phyloP scores from a whole-genome alignment of 2,888 invertebrate species.

The Tridacna gigas region DNA sequence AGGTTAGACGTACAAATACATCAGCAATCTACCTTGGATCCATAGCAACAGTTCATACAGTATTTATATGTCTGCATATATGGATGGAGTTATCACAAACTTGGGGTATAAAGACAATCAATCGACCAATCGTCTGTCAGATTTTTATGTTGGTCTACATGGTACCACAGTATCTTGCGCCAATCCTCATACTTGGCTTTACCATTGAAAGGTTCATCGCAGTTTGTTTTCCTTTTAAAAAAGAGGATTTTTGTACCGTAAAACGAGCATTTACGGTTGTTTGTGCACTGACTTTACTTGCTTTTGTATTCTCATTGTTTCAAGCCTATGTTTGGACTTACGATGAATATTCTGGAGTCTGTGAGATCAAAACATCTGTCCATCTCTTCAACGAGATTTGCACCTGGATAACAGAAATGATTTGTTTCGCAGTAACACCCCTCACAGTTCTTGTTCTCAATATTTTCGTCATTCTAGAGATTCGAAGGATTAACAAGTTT shows the following conservation, averaged over 20 bases:
- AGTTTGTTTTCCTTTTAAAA: conserved; percentile 80
- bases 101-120: conserved; percentile 79
- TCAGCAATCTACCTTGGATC: conserved; percentile 84
- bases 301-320: conserved; percentile 67
- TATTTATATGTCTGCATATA: conserved; percentile 80
- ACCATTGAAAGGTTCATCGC: conserved; percentile 84
- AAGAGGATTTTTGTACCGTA: conserved; percentile 81
- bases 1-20: conserved; percentile 82
- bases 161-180: conserved; percentile 81
- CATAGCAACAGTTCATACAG: conserved; percentile 80
- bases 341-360: conserved; percentile 66
- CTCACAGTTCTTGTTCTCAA: conserved; percentile 82
- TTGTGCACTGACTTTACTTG: conserved; percentile 65
- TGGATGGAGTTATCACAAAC: conserved; percentile 81
- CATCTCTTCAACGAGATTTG: conserved; percentile 76
- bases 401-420: conserved; percentile 81
- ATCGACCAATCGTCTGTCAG: conserved; percentile 77
- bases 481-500: conserved; percentile 64
- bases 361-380: conserved; percentile 57
- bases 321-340: conserved; percentile 83
- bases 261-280: conserved; percentile 77
- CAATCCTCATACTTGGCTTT: conserved; percentile 83
- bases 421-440: conserved; percentile 81
- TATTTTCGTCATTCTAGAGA: conserved; percentile 82
- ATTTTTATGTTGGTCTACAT: conserved; percentile 77